phyloP scores from a whole-genome alignment of 2,113 vertebrate species.

The Ahaetulla prasina region DNA sequence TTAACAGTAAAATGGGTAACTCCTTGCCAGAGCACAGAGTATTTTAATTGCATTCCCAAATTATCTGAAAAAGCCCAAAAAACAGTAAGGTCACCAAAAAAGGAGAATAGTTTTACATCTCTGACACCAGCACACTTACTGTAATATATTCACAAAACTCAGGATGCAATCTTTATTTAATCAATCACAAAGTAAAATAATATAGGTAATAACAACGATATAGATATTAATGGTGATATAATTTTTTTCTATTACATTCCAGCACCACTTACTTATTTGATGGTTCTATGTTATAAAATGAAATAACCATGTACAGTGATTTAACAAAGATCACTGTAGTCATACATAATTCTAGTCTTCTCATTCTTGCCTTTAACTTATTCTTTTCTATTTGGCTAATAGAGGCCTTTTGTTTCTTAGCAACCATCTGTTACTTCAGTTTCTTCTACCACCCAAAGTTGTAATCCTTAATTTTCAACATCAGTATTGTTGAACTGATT shows the following conservation, averaged over 20 bases:
- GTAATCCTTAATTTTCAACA: conserved; percentile 45
- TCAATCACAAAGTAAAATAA: no score
- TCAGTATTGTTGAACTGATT: conserved; percentile 60
- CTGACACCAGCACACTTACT: not conserved
- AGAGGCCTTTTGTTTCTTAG: conserved; percentile 30
- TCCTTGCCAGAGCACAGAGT: not conserved
- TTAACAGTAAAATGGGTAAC: not conserved
- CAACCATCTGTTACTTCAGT: conserved; percentile 46
- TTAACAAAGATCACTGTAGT: not conserved
- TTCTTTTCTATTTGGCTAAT: conserved; percentile 11
- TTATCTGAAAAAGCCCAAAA: not conserved
- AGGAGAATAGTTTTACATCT: not conserved
- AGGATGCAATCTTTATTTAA: not conserved
- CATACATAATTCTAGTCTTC: not conserved
- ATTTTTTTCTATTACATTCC: not conserved
- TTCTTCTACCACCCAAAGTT: conserved; percentile 57
- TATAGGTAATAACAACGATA: not conserved
- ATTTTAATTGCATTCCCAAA: not conserved
- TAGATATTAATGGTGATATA: not conserved
- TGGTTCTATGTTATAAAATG: not conserved
- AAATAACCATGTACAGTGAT: not conserved
- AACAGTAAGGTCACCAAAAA: not conserved
- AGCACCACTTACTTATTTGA: not conserved
- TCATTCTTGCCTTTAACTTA: not conserved
- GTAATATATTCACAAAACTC: not conserved